phyloP scores from a whole-genome alignment of 1,140 invertebrate genomes.

The Habropoda laboriosa region DNA sequence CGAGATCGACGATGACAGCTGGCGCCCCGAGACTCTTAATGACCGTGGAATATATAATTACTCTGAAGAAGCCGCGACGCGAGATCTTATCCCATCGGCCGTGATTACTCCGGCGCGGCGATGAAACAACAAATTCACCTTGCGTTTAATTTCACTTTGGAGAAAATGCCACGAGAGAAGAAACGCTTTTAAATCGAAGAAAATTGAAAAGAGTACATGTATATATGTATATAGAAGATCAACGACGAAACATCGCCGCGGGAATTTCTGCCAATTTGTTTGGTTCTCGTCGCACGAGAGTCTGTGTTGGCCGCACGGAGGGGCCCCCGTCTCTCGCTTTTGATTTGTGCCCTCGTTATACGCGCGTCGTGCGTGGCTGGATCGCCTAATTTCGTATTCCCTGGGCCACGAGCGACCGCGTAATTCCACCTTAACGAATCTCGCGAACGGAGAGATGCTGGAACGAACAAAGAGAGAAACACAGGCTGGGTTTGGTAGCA shows the following conservation, averaged over 20 bases:
- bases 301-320: constrained; percentile 42
- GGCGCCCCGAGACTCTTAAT: constrained; percentile 42
- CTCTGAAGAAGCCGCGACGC: constrained; percentile 24
- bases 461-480: background rate
- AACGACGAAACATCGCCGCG: constrained; percentile 43
- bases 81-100: constrained; percentile 41
- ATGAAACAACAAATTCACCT: constrained; percentile 39
- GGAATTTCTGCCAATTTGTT: constrained; percentile 80
- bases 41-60: constrained; percentile 51
- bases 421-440: constrained; percentile 75
- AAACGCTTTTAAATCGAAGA: constrained; percentile 40
- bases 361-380: constrained; percentile 43
- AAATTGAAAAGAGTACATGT: background rate
- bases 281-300: constrained; percentile 61
- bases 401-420: constrained; percentile 67
- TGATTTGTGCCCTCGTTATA: constrained; percentile 77
- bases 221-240: too few relatives aligned
- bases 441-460: constrained; percentile 32
- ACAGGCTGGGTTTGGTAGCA: background rate
- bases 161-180: background rate
- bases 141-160: constrained; percentile 33
- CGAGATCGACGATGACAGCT: constrained; percentile 58
- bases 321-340: constrained; percentile 67
- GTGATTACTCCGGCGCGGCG: constrained; percentile 15
- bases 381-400: constrained; percentile 77